Conservation (phyloP, 2,888 invertebrate species). For the Blomia tropicalis region DNA sequence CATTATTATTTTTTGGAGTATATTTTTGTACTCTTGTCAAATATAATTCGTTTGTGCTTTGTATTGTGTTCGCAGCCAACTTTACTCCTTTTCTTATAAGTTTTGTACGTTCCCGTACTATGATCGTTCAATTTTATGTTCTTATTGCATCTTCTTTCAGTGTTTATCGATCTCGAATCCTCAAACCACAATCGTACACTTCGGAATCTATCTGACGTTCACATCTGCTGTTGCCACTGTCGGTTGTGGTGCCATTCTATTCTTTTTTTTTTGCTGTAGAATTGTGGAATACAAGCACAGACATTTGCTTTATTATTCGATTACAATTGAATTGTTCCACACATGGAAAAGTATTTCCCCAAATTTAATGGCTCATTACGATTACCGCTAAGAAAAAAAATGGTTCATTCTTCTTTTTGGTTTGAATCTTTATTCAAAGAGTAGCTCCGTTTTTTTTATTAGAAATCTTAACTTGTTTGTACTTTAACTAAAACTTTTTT, state of each 20-base stretch:
- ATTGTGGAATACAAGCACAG: neutral
- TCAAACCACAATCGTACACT: neutral
- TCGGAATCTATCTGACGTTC: neutral
- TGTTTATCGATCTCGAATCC: neutral
- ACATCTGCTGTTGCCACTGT: neutral
- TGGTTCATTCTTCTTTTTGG: neutral
- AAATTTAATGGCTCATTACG: neutral
- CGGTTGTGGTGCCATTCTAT: neutral
- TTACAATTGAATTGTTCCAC: neutral
- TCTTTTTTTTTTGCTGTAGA: neutral
- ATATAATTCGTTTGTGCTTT: no score
- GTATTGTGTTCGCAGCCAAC: neutral
- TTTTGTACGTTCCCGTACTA: no score
- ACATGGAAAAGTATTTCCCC: neutral
- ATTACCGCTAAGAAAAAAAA: neutral
- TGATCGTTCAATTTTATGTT: neutral
- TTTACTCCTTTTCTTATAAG: neutral
- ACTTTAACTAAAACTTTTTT: no score
- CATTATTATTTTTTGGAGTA: no score
- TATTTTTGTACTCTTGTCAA: no score
- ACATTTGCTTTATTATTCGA: neutral
- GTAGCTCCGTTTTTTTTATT: no score
- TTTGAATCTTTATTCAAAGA: no score
- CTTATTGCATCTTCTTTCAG: neutral
- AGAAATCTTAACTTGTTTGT: no score